Base-by-base conservation (phyloP, 1,140 invertebrate species). In the Babylonia areolata region DNA sequence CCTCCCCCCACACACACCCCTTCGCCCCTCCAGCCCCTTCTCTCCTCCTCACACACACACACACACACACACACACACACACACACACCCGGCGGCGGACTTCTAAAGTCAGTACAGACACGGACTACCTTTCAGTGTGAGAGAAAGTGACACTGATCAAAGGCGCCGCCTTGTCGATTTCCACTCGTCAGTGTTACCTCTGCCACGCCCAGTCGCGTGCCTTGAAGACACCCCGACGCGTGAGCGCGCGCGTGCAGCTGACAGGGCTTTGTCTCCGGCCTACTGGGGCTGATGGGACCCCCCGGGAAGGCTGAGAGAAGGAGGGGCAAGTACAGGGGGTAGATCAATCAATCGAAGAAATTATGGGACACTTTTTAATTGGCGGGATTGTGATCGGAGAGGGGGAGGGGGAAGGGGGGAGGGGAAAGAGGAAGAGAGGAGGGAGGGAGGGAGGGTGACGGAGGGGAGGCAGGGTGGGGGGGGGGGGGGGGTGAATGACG, bases 321-420 rank as follows among this genome's bases (percentile, higher is more conserved):
- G 37, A 28, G 37, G 17, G 37, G 75, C 5, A 37, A 3, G 17
- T 17, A 23, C 11, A n/a, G 17, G 58, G 58, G 28, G 58, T 28
- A 77, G 75, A 77, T 77, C 75, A 17, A 77, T 77, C 75, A 77
- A 77, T 77, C 37, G 75, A 77, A 77, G 75, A 77, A 77, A 77
- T 77, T 39, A 40, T 40, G 75, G 28, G 58, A 40, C 75, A 77
- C 37, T 35, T 20, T 20, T 40, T 40, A 40, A 77, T 28, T 77
- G 58, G 58, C 58, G 28, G 58, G 58, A 64, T n/a, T 64, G 58
- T 64, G 58, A 64, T 64, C 58, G 28, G 58, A 15, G 46, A 1
- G 46, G 17, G 46, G 46, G 17, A 51, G 46, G 46, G 17, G 46
- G 17, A 0, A 12, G 46, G 46, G 46, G 17, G 42, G 46, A 51